Conservation (phyloP, 2,113 vertebrate species). For the Madoqua kirkii region DNA sequence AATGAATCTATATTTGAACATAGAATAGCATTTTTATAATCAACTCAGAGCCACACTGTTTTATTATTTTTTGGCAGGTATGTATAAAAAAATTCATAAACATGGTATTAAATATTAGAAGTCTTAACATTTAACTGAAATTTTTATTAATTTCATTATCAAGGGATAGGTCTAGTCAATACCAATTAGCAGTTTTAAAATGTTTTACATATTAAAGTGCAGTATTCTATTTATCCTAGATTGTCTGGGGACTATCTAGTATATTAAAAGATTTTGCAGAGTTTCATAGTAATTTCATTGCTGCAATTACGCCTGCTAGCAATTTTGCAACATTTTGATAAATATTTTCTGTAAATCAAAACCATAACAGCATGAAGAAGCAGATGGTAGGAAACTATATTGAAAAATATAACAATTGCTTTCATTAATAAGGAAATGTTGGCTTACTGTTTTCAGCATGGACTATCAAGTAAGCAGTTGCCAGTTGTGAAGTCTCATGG, state of each 20-base stretch:
- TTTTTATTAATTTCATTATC: conserved; percentile 77
- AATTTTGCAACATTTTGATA: conserved; percentile 80
- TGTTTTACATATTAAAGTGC: conserved; percentile 78
- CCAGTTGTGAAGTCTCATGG: conserved; percentile 64
- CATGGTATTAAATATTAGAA: conserved; percentile 57
- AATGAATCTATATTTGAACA: conserved; percentile 9
- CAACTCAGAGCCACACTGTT: not conserved
- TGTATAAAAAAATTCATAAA: conserved; percentile 24
- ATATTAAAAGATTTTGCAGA: conserved; percentile 78
- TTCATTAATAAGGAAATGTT: conserved; percentile 75
- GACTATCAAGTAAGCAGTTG: conserved; percentile 60
- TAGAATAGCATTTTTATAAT: not conserved
- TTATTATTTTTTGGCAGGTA: not conserved
- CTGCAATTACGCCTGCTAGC: conserved; percentile 79
- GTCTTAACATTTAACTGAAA: conserved; percentile 48
- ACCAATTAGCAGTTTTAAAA: conserved; percentile 73
- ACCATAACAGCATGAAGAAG: conserved; percentile 76
- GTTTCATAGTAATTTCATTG: conserved; percentile 75
- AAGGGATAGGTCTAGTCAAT: conserved; percentile 64
- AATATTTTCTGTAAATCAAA: conserved; percentile 83
- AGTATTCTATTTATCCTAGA: conserved; percentile 79
- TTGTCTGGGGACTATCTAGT: conserved; percentile 76
- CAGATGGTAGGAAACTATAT: conserved; percentile 78
- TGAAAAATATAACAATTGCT: conserved; percentile 78
- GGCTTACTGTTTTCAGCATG: conserved; percentile 70